Base-by-base conservation (phyloP, 2,113 vertebrate genomes). In the Cochlearius cochlearius region DNA sequence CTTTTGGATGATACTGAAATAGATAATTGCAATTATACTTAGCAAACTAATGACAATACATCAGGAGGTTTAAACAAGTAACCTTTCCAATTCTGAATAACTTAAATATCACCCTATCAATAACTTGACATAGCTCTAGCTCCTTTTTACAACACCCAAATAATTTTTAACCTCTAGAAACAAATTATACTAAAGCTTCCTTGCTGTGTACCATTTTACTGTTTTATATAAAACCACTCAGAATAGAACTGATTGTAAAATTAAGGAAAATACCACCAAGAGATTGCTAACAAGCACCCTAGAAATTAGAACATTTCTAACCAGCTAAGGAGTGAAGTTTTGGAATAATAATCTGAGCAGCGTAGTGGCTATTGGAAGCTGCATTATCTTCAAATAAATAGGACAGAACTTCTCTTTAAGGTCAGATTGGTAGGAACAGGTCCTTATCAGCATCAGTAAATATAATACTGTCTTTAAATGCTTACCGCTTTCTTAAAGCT, bases 1-100 rank as follows among this genome's bases (percentile, higher is more conserved):
- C 99, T 99, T 99, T 99, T 32, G 99, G 99, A 96, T 99, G 99
- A 99, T 99, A 99, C 99, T 99, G 97, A 13, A 97, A 97, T 96
- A 96, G 93, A 60, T 59, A 86, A 93, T 29, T 27, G 41, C 45
- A 97, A 79, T 38, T 3, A 76, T 4, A 78, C 93, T 96, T 45
- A 97, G 69, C 39, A 77, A 27, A 71, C 67, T 12, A 82, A 49
- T 18, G 29, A 34, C 26, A 67, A 15, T 2, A 36, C 50, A 27
- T 18, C 39, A 34, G 30, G 50, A 88, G 8, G 10, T 86, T 80
- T 67, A 36, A 62, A 74, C 9, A 38, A 79, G 39, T 45, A 68
- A 83, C 25, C 9, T 63, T 58, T 56, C 14, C 15, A 81, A 58
- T 49, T 58, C 49, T 18, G 4, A 85, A 34, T 29, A 43, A 21